phyloP scores from a whole-genome alignment of 2,113 vertebrate genomes.

The Synodontis membranacea region DNA sequence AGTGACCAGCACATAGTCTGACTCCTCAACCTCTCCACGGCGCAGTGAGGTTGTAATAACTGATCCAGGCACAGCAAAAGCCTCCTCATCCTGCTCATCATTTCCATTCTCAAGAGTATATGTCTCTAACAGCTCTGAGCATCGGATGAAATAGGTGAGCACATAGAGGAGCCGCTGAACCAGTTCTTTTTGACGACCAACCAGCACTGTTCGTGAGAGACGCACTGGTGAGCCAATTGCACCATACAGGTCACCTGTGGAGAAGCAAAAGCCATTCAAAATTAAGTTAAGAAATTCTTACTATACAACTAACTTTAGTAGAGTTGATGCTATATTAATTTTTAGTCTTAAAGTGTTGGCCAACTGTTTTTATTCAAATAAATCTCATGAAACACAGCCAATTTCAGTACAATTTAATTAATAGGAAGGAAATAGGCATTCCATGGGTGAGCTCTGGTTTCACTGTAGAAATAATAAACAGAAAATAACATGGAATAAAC shows the following conservation, averaged over 20 bases:
- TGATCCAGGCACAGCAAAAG: constrained; percentile 93
- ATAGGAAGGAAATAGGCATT: too few relatives aligned
- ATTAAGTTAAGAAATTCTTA: background rate
- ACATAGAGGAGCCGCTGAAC: constrained; percentile 95
- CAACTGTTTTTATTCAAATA: background rate
- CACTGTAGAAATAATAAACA: too few relatives aligned
- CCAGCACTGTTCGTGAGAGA: constrained; percentile 87
- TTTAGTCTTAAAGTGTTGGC: background rate
- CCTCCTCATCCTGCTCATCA: constrained; percentile 79
- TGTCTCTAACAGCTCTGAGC: constrained; percentile 94
- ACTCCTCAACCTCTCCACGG: constrained; percentile 95
- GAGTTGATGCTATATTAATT: background rate
- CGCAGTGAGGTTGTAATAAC: constrained; percentile 95
- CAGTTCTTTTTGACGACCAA: constrained; percentile 91
- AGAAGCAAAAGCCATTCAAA: background rate
- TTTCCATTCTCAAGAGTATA: constrained; percentile 85
- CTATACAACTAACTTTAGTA: background rate
- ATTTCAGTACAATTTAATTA: too few relatives aligned
- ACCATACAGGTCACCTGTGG: constrained; percentile 90
- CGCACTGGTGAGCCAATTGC: constrained; percentile 95
- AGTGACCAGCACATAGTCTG: constrained; percentile 94
- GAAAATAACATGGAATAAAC: too few relatives aligned
- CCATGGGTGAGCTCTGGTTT: too few relatives aligned
- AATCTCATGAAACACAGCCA: too few relatives aligned
- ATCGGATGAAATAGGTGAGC: constrained; percentile 98